A percentile compares a stretch with the other conserved stretches of the same genome.
These are phyloP conservation scores for Thalassoma bifasciatum DNA, from an alignment of 2,113 vertebrate species.

Conservation along the genomic window DNA sequence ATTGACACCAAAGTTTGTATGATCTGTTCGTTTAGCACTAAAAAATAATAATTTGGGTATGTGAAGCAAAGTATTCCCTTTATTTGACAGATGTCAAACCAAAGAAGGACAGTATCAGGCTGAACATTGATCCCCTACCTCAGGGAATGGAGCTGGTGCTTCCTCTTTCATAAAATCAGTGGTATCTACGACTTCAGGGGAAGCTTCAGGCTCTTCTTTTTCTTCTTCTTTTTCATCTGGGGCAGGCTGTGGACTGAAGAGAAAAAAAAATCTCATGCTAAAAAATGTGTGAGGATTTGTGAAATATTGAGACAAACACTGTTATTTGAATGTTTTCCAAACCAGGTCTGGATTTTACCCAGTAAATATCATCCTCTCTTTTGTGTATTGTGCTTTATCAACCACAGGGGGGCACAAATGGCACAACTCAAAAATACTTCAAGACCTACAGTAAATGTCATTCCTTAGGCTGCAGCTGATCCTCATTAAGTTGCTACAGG, in stretches of 20 bases:
- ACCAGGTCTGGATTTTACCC: neutral
- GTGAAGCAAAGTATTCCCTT: too few species aligned
- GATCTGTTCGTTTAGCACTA: too few species aligned
- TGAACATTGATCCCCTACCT: constrained; percentile 50
- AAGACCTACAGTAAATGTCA: neutral
- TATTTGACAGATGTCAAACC: neutral
- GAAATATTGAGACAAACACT: neutral
- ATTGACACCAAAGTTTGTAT: too few species aligned
- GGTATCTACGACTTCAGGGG: constrained; percentile 21
- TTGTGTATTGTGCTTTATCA: constrained; percentile 18
- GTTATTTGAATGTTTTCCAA: neutral
- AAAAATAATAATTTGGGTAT: too few species aligned
- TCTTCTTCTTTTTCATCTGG: constrained; percentile 9
- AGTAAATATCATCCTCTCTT: neutral
- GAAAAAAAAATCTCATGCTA: constrained; percentile 1
- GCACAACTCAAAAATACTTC: constrained; percentile 10
- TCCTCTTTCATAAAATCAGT: constrained; percentile 11
- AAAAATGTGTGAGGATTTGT: neutral
- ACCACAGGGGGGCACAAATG: constrained; percentile 67
- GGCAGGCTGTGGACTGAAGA: constrained; percentile 36
- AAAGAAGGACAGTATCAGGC: neutral
- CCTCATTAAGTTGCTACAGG: neutral
- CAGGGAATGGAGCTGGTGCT: constrained; percentile 59
- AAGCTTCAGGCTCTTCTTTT: constrained; percentile 22
- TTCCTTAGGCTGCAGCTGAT: constrained; percentile 2